Evolutionary conservation across 2,797 vertebrate species (phyloP).

Genomic region (Eupleurogrammus muticus): DNA sequence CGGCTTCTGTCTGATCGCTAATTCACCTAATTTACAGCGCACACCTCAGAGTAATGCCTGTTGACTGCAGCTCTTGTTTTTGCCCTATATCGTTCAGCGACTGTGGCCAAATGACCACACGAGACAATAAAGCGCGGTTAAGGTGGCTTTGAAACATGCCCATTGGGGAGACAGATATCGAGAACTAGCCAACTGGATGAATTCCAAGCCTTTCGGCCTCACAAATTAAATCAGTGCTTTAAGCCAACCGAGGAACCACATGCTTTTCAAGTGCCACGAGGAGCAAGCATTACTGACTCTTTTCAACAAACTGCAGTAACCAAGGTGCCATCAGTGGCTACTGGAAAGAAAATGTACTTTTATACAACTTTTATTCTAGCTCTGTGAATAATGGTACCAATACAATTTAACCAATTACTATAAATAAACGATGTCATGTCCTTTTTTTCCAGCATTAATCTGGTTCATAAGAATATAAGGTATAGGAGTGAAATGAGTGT

Average conservation of each 20-base stretch:
- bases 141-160: conserved; percentile 74
- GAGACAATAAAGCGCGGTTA: conserved; percentile 67
- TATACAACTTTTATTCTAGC: conserved; percentile 43
- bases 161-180: conserved; percentile 62
- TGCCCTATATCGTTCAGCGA: conserved; percentile 57
- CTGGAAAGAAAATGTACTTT: conserved; percentile 43
- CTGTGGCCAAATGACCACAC: conserved; percentile 69
- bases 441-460: conserved; percentile 35
- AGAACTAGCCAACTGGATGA: conserved; percentile 71
- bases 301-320: conserved; percentile 71
- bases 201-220: conserved; percentile 74
- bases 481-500: conserved; percentile 49
- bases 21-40: conserved; percentile 62
- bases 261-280: conserved; percentile 71
- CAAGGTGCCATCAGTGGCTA: conserved; percentile 63
- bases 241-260: conserved; percentile 70
- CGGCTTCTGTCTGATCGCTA: conserved; percentile 62
- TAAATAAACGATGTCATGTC: conserved; percentile 46
- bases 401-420: conserved; percentile 41
- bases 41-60: conserved; percentile 56
- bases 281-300: conserved; percentile 61
- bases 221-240: conserved; percentile 77
- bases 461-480: conserved; percentile 39
- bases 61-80: conserved; percentile 45
- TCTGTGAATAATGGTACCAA: conserved; percentile 45